Conservation (phyloP, 2,797 vertebrate genomes). For the Cyprinodon diabolis region DNA sequence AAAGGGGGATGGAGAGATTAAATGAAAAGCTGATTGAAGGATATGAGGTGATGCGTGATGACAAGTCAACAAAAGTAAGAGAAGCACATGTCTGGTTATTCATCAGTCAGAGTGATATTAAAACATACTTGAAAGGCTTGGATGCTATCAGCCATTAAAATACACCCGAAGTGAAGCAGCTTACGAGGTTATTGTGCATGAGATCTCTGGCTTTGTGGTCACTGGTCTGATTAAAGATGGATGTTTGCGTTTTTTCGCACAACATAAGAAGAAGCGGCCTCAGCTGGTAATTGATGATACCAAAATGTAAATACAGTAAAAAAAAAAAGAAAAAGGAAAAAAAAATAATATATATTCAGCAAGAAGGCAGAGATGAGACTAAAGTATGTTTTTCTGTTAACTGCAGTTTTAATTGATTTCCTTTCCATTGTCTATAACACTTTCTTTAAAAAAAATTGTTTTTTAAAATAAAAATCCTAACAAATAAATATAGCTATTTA, state of each 20-base stretch:
- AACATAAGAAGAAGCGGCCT: not conserved
- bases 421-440: not conserved
- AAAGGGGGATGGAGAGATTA: slow-evolving; percentile 63
- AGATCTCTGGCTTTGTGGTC: not conserved
- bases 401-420: no score
- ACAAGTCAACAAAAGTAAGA: slow-evolving; percentile 60
- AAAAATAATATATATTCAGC: no score
- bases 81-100: slow-evolving; percentile 58
- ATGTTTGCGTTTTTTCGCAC: not conserved
- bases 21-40: slow-evolving; percentile 63
- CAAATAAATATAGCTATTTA: not conserved
- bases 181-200: not conserved
- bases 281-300: not conserved
- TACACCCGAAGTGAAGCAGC: slow-evolving; percentile 4
- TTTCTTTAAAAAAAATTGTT: not conserved
- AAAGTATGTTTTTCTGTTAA: not conserved
- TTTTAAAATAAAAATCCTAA: not conserved
- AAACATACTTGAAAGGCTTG: slow-evolving; percentile 49
- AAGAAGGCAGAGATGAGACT: not conserved
- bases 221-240: not conserved
- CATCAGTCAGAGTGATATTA: slow-evolving; percentile 45
- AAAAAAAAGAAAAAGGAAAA: no score
- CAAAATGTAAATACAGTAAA: not conserved
- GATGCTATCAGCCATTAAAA: slow-evolving; percentile 37
- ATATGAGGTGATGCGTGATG: slow-evolving; percentile 47